These are phyloP conservation scores for Thymelicus acteon DNA, from an alignment of 2,888 invertebrate genomes.

Conservation along the genomic window DNA sequence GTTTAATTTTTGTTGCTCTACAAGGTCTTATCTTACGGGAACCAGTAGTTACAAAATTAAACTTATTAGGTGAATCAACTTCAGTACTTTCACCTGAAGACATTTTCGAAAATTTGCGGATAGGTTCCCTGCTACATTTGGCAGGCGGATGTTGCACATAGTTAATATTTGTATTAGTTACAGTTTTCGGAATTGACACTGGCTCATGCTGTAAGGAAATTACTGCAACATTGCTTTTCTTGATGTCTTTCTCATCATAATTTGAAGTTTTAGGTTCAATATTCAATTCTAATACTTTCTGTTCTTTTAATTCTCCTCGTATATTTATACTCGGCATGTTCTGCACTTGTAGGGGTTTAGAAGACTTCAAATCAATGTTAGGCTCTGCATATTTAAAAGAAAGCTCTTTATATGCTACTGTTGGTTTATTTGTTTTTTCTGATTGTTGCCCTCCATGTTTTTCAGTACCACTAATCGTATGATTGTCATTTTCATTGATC, in stretches of 20 bases:
- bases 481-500: slow-evolving; percentile 58
- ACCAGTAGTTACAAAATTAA: slow-evolving; percentile 58
- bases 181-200: slow-evolving; percentile 12
- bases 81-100: slow-evolving; percentile 69
- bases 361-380: slow-evolving; percentile 46
- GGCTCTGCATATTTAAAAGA: slow-evolving; percentile 61
- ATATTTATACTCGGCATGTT: slow-evolving; percentile 81
- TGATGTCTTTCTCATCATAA: slow-evolving; percentile 42
- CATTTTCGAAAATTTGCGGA: slow-evolving; percentile 68
- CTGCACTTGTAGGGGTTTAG: slow-evolving; percentile 68
- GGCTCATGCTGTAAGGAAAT: slow-evolving; percentile 59
- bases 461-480: slow-evolving; percentile 49
- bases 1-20: slow-evolving; percentile 44
- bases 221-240: slow-evolving; percentile 64
- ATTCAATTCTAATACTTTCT: slow-evolving; percentile 79
- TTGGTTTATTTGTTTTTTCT: slow-evolving; percentile 47
- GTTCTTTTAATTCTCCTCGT: slow-evolving; percentile 75
- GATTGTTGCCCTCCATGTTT: slow-evolving; percentile 51
- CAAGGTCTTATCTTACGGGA: slow-evolving; percentile 48
- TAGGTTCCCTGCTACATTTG: slow-evolving; percentile 18
- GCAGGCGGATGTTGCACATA: slow-evolving; percentile 20
- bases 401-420: slow-evolving; percentile 70
- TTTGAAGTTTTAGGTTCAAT: slow-evolving; percentile 68
- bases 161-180: slow-evolving; percentile 31
- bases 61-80: slow-evolving; percentile 57